Evolutionary conservation across 53 echinoderm and acorn worm genomes (phyloP), one percentile per base, ranked within the genome.

Genomic region (Paelopatides confundens): DNA sequence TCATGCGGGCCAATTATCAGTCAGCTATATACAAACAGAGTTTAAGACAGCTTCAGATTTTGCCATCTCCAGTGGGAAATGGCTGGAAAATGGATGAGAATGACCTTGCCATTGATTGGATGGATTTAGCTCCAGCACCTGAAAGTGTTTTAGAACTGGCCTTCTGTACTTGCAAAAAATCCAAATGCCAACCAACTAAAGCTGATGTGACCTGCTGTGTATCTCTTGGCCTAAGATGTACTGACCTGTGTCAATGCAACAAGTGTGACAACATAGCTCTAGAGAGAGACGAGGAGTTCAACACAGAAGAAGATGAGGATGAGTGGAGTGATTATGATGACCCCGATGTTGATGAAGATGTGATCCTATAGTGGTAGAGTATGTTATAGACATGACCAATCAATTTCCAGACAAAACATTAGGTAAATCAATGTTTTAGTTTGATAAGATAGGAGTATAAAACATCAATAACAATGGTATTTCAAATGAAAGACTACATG

Each of bases 161-260:
- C 23, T 35, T 49, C 7, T 89, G 89, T 4, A 31, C 11, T 8
- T 71, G 71, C 18, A 71, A 26, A 38, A 71, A 71, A 18, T 77
- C 78, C 11, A 77, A 77, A 48, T 77, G 78, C 46, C 37, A 7
- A 11, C 8, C 39, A 15, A 53, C 37, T 0, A 66, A 77, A 58
- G 92, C 77, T 49, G 79, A 88, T 47, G 83, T 79, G 10, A 27
- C 46, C 24, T 86, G 93, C 65, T 89, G 89, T 65, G 43, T 27
- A 5, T 85, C 77, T 4, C 47, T 81, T 38, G 86, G 93, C 30
- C 63, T 89, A 23, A 32, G 37, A 5, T 93, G 93, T 32, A 89
- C 92, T 76, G 92, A 92, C n/a, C 33, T 89, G 6, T 92, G 92
- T 46, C 26, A 68, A 46, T 92, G 88, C 85, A 91, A 88, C 52